Conservation (phyloP, 2,797 vertebrate genomes). For the Oreochromis mossambicus region DNA sequence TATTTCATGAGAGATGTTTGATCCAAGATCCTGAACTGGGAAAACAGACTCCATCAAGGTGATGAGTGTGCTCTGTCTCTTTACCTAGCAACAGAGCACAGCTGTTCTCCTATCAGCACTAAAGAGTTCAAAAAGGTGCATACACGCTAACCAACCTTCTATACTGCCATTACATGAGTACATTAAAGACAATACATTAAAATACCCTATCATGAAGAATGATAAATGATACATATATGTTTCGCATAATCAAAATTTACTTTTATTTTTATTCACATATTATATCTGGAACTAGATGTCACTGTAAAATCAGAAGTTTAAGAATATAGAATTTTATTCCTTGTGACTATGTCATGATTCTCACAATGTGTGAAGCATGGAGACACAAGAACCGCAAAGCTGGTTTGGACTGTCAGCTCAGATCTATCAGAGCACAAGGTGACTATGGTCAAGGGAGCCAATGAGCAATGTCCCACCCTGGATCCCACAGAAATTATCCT, state of each 20-base stretch:
- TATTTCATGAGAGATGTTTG: background rate
- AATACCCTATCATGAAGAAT: background rate
- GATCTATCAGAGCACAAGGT: slow-evolving; percentile 48
- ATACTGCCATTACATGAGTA: background rate
- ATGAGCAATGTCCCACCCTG: background rate
- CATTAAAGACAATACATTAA: background rate
- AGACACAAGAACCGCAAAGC: slow-evolving; percentile 4
- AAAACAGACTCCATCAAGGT: background rate
- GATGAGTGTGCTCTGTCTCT: slow-evolving; percentile 4
- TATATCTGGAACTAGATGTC: background rate
- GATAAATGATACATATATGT: background rate
- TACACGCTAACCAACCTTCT: background rate
- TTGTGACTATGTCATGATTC: background rate
- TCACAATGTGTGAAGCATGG: background rate
- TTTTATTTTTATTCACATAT: background rate
- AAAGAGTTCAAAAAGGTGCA: slow-evolving; percentile 4
- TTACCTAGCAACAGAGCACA: slow-evolving; percentile 65
- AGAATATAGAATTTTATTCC: background rate
- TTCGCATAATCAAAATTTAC: background rate
- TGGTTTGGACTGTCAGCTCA: slow-evolving; percentile 36
- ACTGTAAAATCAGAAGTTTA: background rate
- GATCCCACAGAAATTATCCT: background rate
- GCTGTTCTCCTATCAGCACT: slow-evolving; percentile 33
- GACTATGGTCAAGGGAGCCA: slow-evolving; percentile 17
- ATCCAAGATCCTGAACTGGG: background rate